Evolutionary conservation across 2,113 vertebrate species (phyloP).

Genomic region (Mormoops blainvillei): DNA sequence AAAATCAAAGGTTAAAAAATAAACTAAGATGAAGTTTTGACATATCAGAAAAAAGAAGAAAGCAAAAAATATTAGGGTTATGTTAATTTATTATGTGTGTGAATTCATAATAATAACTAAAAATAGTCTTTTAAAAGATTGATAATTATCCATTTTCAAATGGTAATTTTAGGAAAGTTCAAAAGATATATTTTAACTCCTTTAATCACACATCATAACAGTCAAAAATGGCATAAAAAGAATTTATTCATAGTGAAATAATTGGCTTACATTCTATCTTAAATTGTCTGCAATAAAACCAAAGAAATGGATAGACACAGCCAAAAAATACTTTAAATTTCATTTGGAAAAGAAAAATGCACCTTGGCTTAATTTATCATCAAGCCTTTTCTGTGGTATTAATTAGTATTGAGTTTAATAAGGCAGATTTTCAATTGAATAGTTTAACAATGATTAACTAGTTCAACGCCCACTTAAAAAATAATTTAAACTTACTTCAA

Average conservation of each 20-base stretch:
- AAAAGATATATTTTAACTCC: neutral
- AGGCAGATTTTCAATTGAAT: neutral
- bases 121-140: neutral
- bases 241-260: neutral
- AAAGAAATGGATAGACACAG: neutral
- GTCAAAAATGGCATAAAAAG: neutral
- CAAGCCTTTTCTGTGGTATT: neutral
- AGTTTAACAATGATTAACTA: neutral
- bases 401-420: neutral
- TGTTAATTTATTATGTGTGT: neutral
- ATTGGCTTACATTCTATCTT: neutral
- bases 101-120: neutral
- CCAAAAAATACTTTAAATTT: neutral
- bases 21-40: neutral
- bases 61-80: conserved; percentile 45
- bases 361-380: neutral
- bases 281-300: neutral
- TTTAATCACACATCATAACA: neutral
- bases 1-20: neutral
- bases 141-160: neutral
- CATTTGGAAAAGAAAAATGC: neutral
- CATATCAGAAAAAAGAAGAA: conserved; percentile 10
- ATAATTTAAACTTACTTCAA: neutral
- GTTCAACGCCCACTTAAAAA: neutral
- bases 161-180: neutral